Evolutionary conservation across 2,888 invertebrate genomes (phyloP), one percentile per base, ranked within the genome.

Genomic region (Plemyria rubiginata): DNA sequence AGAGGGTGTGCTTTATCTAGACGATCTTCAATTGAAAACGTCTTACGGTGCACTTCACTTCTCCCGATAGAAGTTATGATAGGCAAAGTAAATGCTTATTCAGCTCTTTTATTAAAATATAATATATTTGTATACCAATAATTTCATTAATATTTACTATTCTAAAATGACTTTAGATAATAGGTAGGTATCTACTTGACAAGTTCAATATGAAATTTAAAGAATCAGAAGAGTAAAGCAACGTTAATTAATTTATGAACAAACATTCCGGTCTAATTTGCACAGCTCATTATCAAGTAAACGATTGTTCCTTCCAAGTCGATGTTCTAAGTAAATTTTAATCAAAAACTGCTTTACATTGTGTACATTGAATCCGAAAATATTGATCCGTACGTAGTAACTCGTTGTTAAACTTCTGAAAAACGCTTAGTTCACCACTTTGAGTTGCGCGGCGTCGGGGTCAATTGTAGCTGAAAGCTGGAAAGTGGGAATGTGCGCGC

Each of bases 1-100:
- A 45, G 65, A 66, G 60, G 55, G 70, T 74, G 77, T 85, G 85
- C 72, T 71, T 61, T 84, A 85, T 85, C 85, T 77, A 75, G 66
- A 67, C 73, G 75, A 83, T 84, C 82, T 76, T 41, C 65, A 71
- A 65, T 72, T 77, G 70, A 68, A 70, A 72, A 65, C 64, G 71
- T 67, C 72, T 76, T 68, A 64, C 60, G 54, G 65, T 72, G 71
- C 70, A 66, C 73, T 60, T 43, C 45, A 54, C 62, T 68, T 55
- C 54, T 50, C 62, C 52, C 66, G 67, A 66, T 67, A 53, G 50
- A 60, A 69, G 43, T 64, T 62, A 66, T 60, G 65, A 70, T 69
- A 66, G 59, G 50, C 66, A 56, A 62, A 62, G 28, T 60, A 54
- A 67, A 62, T 51, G 57, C 65, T 58, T 48, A 38, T 59, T 66